Conservation (phyloP, 2,113 vertebrate species). For the Oncorhynchus nerka region DNA sequence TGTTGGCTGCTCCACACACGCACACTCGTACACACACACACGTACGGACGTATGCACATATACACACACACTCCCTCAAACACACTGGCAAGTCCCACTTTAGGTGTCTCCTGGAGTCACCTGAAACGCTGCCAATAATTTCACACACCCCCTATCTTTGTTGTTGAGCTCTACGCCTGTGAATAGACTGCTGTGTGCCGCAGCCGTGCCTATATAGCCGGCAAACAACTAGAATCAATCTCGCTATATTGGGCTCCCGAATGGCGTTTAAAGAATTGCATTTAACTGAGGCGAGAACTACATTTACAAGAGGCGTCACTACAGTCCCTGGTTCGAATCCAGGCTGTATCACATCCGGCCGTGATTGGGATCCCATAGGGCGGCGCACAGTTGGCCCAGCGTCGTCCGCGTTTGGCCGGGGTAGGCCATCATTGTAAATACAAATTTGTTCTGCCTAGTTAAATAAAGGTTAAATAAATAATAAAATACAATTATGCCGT, state of each 20-base stretch:
- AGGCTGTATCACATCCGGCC: too few relatives aligned
- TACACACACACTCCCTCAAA: constrained; percentile 43
- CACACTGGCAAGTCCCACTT: constrained; percentile 55
- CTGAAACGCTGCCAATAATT: constrained; percentile 58
- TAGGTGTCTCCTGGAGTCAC: constrained; percentile 59
- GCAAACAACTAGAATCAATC: not conserved
- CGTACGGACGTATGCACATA: constrained; percentile 6
- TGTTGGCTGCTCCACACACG: constrained; percentile 53
- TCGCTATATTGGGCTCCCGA: not conserved
- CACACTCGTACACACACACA: constrained; percentile 10
- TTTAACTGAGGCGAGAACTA: too few relatives aligned
- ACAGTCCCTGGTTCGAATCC: too few relatives aligned
- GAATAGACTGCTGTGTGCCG: constrained; percentile 5
- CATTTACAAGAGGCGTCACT: too few relatives aligned
- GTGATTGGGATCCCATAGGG: too few relatives aligned
- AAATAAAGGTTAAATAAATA: too few relatives aligned
- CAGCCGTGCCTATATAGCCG: too few relatives aligned
- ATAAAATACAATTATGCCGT: not conserved
- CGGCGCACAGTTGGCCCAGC: too few relatives aligned
- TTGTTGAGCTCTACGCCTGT: constrained; percentile 33
- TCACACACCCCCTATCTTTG: constrained; percentile 55
- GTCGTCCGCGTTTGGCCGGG: too few relatives aligned
- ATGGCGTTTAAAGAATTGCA: too few relatives aligned
- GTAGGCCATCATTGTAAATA: too few relatives aligned
- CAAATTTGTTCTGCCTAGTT: too few relatives aligned